Evolutionary conservation across 2,113 vertebrate species (phyloP), one percentile per base, ranked within the genome.

Genomic region (Syngnathus floridae): DNA sequence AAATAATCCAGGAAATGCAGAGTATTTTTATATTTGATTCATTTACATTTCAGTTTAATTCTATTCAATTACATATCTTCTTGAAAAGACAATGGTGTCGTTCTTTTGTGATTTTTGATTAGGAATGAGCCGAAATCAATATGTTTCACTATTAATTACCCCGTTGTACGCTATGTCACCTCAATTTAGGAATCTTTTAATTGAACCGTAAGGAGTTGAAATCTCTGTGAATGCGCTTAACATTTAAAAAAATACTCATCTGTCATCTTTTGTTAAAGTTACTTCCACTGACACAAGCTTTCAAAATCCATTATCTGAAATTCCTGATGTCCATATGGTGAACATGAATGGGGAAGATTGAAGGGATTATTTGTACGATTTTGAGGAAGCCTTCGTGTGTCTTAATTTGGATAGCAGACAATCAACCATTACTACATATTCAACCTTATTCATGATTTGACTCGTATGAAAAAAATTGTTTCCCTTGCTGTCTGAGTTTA

Each of bases 21-120:
- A 74, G 70, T 65, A 70, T 71, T 73, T 76, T 71, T 76, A 58
- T 71, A 82, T 81, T 65, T 55, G 67, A 79, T 77, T 78, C 62
- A 69, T 67, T 81, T 69, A 76, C 54, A 41, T 74, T 64, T 62
- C 60, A 77, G 59, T 31, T 31, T 31, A 31, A 31, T 31, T 31
- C 26, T 31, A 31, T 31, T 31, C 26, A 31, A 31, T 31, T 31
- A 31, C 61, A 60, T 40, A 54, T 6, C 3, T n/a, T 8, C 3
- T 21, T n/a, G 6, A n/a, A 21, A 21, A 51, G 7, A n/a, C n/a
- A n/a, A 10, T 9, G 8, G 7, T 22, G 22, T 22, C 22, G 22
- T 69, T 69, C 55, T 22, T 10, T 62, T 49, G 45, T 26, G 48
- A 61, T 60, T 69, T 59, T 12, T 51, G 19, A n/a, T 49, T 41